These are phyloP conservation scores for Spongilla lacustris DNA, from an alignment of 37 sponge, comb jelly and placozoan genomes.

Conservation along the genomic window DNA sequence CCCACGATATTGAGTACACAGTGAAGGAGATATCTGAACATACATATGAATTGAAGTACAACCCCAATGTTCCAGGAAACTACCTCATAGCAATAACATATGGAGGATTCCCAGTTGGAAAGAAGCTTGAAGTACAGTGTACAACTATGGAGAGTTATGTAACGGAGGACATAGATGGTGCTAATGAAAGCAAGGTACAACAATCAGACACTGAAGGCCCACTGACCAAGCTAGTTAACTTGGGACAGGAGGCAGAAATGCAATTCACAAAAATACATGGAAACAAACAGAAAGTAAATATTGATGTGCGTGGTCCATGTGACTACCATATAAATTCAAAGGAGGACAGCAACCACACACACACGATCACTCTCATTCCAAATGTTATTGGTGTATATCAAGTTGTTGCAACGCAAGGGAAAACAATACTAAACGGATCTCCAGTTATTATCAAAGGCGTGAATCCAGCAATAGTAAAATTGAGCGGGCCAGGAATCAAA, in stretches of 20 bases:
- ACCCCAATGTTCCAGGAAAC: slow-evolving; percentile 49
- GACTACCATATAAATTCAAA: neutral
- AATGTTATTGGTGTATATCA: slow-evolving; percentile 24
- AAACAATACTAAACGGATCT: slow-evolving; percentile 43
- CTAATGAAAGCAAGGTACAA: slow-evolving; percentile 29
- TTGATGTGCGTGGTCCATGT: neutral
- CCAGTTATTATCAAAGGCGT: slow-evolving; percentile 61
- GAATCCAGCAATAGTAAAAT: slow-evolving; percentile 56
- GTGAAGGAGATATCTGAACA: slow-evolving; percentile 38
- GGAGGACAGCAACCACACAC: slow-evolving; percentile 18
- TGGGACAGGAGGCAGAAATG: neutral
- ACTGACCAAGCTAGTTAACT: neutral
- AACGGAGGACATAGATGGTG: neutral
- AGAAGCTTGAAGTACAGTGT: slow-evolving; percentile 2
- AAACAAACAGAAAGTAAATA: neutral
- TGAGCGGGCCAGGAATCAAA: slow-evolving; percentile 74
- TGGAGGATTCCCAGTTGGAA: slow-evolving; percentile 50
- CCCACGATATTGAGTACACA: slow-evolving; percentile 19
- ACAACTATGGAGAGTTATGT: neutral
- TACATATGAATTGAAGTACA: slow-evolving; percentile 65
- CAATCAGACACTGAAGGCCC: slow-evolving; percentile 4
- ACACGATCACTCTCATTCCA: slow-evolving; percentile 30
- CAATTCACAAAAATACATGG: neutral
- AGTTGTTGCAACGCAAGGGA: neutral
- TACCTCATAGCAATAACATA: slow-evolving; percentile 3